These are phyloP conservation scores for Orthonychiurus folsomi DNA, from an alignment of 2,888 invertebrate species.

Conservation along the genomic window DNA sequence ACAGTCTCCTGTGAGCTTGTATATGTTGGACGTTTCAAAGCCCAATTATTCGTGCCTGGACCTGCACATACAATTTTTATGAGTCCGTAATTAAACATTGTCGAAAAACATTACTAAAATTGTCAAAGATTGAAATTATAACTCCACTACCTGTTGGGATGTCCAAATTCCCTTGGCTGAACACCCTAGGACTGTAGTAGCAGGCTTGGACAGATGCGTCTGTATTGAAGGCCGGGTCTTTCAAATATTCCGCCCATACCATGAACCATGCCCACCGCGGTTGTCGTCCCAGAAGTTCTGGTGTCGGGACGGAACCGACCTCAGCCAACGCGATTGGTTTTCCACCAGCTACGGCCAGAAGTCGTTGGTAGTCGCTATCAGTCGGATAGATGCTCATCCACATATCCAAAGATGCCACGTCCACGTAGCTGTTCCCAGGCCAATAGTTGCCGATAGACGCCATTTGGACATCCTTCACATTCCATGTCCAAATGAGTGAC, in stretches of 20 bases:
- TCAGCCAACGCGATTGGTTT: constrained; percentile 31
- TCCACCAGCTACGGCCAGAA: constrained; percentile 26
- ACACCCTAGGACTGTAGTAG: constrained; percentile 21
- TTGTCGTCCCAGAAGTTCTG: constrained; percentile 23
- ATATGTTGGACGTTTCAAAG: constrained; percentile 18
- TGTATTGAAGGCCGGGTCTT: constrained; percentile 25
- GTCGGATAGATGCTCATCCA: constrained; percentile 23
- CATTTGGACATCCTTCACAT: constrained; percentile 30
- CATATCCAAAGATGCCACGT: constrained; percentile 27
- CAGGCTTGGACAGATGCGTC: constrained; percentile 22
- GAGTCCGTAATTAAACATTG: too few relatives aligned
- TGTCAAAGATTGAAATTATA: too few relatives aligned
- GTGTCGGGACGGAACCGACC: constrained; percentile 27
- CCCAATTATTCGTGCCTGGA: constrained; percentile 18
- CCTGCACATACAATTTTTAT: too few relatives aligned
- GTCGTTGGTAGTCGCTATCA: constrained; percentile 24
- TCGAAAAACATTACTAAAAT: too few relatives aligned
- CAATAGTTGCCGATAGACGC: constrained; percentile 24
- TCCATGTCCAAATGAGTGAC: constrained; percentile 30
- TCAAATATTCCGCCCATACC: constrained; percentile 33
- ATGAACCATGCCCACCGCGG: constrained; percentile 30
- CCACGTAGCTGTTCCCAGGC: constrained; percentile 26
- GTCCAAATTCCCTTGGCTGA: constrained; percentile 24
- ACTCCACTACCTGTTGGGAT: constrained; percentile 11
- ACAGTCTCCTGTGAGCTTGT: constrained; percentile 17